Evolutionary conservation across 23 tunicate genomes (phyloP).

Genomic region (Trididemnum miniatum): DNA sequence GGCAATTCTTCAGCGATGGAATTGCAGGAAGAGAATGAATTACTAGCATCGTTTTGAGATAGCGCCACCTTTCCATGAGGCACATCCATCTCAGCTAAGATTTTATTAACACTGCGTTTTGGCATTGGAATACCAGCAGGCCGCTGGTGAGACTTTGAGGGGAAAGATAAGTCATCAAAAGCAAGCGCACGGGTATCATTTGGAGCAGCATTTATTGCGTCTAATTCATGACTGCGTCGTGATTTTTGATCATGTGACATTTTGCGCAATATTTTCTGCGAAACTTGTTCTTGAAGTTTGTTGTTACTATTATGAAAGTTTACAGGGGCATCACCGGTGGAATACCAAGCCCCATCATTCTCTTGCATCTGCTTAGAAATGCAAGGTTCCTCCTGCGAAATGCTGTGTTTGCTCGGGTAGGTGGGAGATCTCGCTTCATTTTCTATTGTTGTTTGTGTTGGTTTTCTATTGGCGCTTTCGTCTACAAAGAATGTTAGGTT

Average conservation of each 20-base stretch:
- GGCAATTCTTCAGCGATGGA: background rate
- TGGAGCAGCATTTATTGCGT: too few relatives aligned
- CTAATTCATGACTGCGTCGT: background rate
- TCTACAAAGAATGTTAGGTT: too few relatives aligned
- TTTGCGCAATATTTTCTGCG: background rate
- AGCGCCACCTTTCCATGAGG: background rate
- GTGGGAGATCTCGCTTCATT: background rate
- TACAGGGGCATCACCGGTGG: too few relatives aligned
- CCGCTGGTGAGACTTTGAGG: background rate
- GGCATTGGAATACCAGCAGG: slow-evolving; percentile 69
- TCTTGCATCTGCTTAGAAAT: background rate
- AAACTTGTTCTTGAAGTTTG: background rate
- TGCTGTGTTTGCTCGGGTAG: background rate
- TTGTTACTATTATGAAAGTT: too few relatives aligned
- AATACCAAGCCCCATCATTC: background rate
- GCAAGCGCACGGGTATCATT: background rate
- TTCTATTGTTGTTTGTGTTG: background rate
- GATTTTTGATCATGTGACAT: too few relatives aligned
- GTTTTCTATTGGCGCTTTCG: too few relatives aligned
- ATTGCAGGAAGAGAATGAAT: slow-evolving; percentile 37
- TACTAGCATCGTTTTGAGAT: slow-evolving; percentile 53
- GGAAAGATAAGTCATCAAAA: background rate
- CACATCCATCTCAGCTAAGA: background rate
- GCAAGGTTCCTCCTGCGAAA: background rate
- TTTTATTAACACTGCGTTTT: slow-evolving; percentile 7